Evolutionary conservation across 2,888 invertebrate species (phyloP).

Genomic region (Cerastis leucographa): DNA sequence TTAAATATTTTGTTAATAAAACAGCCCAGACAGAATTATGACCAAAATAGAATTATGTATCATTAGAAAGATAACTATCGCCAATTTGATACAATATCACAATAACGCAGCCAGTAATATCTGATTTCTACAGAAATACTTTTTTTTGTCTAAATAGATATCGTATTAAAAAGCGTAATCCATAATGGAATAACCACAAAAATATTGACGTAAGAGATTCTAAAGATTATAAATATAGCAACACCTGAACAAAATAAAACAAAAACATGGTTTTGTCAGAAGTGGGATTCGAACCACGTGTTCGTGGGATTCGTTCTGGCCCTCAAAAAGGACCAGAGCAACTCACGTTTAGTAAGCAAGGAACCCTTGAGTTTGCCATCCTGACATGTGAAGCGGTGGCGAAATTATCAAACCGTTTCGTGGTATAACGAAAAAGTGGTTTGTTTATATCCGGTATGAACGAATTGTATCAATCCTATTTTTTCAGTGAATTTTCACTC

Average conservation of each 20-base stretch:
- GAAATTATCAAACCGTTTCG: not conserved
- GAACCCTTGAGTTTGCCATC: conserved; percentile 44
- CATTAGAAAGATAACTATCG: conserved; percentile 31
- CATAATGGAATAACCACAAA: not conserved
- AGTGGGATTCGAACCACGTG: conserved; percentile 41
- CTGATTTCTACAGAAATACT: not conserved
- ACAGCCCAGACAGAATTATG: not conserved
- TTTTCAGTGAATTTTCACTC: not conserved
- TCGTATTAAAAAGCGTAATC: not conserved
- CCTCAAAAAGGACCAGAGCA: conserved; percentile 45
- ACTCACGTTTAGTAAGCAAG: conserved; percentile 29
- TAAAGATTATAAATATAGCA: not conserved
- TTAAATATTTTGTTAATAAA: not conserved
- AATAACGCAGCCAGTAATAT: conserved; percentile 18
- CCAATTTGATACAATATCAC: conserved; percentile 26
- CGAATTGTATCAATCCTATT: no score
- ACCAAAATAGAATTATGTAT: conserved; percentile 24
- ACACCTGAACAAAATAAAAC: not conserved
- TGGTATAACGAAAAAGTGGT: not conserved
- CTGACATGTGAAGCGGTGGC: not conserved
- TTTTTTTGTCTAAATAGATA: not conserved
- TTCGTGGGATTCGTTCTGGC: no score
- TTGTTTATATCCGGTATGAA: not conserved
- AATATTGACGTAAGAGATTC: not conserved
- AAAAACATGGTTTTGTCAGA: conserved; percentile 18